These are phyloP conservation scores for Achatina immaculata DNA, from an alignment of 1,140 invertebrate genomes.

Conservation along the genomic window DNA sequence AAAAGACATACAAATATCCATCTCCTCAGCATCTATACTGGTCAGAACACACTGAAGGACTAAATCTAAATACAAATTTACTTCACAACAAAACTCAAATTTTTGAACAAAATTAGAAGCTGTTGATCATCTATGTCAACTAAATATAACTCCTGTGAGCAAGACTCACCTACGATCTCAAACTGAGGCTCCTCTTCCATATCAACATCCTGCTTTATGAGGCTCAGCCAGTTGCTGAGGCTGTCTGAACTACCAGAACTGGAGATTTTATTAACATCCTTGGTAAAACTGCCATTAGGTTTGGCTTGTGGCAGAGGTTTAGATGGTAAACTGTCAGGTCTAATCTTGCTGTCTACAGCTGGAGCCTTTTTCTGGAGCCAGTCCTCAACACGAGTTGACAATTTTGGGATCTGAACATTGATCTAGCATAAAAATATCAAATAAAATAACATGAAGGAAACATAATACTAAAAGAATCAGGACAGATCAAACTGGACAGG, in stretches of 20 bases:
- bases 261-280: slow-evolving; percentile 6
- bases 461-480: too few species aligned
- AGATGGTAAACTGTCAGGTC: background rate
- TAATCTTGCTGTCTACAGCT: background rate
- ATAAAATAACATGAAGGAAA: background rate
- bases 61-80: too few species aligned
- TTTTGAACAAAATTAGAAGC: too few species aligned
- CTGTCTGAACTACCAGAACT: slow-evolving; percentile 39
- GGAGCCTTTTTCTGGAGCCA: slow-evolving; percentile 44
- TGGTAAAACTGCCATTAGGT: background rate
- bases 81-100: too few species aligned
- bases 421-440: slow-evolving; percentile 37
- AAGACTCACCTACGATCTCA: slow-evolving; percentile 54
- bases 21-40: too few species aligned
- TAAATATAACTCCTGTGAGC: too few species aligned
- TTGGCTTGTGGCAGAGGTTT: background rate
- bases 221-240: slow-evolving; percentile 58
- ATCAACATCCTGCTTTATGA: slow-evolving; percentile 55
- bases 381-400: slow-evolving; percentile 45
- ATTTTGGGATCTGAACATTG: slow-evolving; percentile 46
- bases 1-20: too few species aligned
- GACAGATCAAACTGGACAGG: too few species aligned
- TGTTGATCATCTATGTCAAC: too few species aligned
- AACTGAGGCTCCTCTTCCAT: slow-evolving; percentile 60
- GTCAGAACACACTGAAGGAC: too few species aligned